A percentile compares a stretch with the other conserved stretches of the same genome.
phyloP scores from a whole-genome alignment of 2,797 vertebrate species.

The Malacoraja senta region DNA sequence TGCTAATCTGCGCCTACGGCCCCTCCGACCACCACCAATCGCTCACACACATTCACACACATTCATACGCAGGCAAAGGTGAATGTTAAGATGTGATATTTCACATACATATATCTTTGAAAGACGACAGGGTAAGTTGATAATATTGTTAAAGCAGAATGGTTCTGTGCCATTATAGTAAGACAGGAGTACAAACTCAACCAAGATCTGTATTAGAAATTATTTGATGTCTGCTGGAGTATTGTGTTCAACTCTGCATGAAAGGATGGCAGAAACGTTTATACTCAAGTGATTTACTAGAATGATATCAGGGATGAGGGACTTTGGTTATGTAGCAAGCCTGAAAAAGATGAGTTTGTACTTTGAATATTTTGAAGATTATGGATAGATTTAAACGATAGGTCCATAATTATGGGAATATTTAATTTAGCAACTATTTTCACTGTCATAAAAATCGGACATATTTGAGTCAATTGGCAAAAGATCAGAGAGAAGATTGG shows the following conservation, averaged over 20 bases:
- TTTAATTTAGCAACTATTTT: background rate
- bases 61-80: no score
- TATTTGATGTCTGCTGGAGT: background rate
- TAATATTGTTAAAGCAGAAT: background rate
- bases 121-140: background rate
- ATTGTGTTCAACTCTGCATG: background rate
- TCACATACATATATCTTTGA: background rate
- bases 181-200: background rate
- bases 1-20: no score
- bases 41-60: no score
- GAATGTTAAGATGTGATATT: background rate
- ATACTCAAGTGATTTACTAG: background rate
- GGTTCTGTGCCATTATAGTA: background rate
- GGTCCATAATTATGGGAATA: background rate
- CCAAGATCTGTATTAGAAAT: background rate
- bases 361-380: background rate
- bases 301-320: background rate
- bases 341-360: background rate
- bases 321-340: background rate
- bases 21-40: no score
- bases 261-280: background rate
- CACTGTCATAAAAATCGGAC: background rate
- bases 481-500: background rate
- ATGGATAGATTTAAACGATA: background rate
- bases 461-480: background rate